phyloP scores from a whole-genome alignment of 2,797 vertebrate species.

The Aphelocoma californica region DNA sequence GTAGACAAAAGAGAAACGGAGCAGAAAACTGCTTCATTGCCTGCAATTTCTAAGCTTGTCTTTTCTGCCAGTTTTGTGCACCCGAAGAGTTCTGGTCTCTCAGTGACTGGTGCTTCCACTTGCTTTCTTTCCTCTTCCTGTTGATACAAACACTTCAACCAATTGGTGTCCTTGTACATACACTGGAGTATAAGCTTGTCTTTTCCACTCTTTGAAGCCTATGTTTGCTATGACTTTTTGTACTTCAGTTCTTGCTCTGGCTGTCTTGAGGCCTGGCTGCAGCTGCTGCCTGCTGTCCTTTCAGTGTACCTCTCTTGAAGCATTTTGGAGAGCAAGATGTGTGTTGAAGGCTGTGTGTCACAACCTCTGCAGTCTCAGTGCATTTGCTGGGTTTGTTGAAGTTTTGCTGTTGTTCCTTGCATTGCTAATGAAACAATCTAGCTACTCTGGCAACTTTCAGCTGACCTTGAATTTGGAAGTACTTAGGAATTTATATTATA shows the following conservation, averaged over 20 bases:
- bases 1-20: background rate
- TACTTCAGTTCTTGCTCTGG: background rate
- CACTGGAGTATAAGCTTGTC: background rate
- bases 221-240: background rate
- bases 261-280: background rate
- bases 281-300: background rate
- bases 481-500: background rate
- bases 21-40: background rate
- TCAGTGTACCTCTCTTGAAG: background rate
- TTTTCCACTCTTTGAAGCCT: background rate
- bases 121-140: background rate
- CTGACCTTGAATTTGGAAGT: constrained; percentile 36
- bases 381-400: background rate
- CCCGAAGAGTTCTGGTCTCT: background rate
- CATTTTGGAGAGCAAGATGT: background rate
- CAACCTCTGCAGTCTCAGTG: background rate
- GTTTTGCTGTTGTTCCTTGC: background rate
- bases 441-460: constrained; percentile 14
- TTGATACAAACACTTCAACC: background rate
- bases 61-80: background rate
- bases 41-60: background rate
- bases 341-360: background rate
- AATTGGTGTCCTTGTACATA: background rate
- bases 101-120: background rate
- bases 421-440: background rate